Evolutionary conservation across 2,113 vertebrate species (phyloP).

Genomic region (Alligator sinensis): DNA sequence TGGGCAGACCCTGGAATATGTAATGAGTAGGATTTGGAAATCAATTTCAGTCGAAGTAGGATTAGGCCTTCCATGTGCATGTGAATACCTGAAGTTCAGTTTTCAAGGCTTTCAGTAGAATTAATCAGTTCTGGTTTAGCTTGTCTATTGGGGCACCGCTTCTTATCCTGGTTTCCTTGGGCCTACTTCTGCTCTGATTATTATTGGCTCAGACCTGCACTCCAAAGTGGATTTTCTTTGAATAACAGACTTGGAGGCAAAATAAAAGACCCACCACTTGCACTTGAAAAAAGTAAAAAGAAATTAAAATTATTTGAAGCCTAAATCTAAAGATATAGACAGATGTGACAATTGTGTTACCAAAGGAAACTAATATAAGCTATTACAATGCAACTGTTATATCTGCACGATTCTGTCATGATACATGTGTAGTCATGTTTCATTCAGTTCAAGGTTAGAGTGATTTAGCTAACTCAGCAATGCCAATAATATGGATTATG

Average conservation of each 20-base stretch:
- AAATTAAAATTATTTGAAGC: neutral
- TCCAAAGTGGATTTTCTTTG: neutral
- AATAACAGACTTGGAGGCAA: neutral
- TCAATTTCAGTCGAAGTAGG: neutral
- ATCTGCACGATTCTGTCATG: too few species aligned
- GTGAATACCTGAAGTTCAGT: neutral
- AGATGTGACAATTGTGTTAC: too few species aligned
- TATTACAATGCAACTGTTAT: too few species aligned
- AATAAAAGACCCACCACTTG: neutral
- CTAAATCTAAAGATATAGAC: neutral
- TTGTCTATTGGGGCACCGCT: neutral
- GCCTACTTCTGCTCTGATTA: neutral
- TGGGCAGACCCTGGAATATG: too few species aligned
- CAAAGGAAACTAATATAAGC: too few species aligned
- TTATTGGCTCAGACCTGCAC: neutral
- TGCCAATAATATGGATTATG: too few species aligned
- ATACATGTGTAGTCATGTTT: too few species aligned
- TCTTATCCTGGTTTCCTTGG: neutral
- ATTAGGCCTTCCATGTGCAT: neutral
- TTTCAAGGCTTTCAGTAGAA: neutral
- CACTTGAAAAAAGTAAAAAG: neutral
- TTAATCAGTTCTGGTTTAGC: neutral
- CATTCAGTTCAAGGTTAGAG: too few species aligned
- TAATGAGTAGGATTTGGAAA: neutral
- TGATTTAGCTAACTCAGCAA: too few species aligned